Evolutionary conservation across 2,113 vertebrate genomes (phyloP).

Genomic region (Tachycineta bicolor): DNA sequence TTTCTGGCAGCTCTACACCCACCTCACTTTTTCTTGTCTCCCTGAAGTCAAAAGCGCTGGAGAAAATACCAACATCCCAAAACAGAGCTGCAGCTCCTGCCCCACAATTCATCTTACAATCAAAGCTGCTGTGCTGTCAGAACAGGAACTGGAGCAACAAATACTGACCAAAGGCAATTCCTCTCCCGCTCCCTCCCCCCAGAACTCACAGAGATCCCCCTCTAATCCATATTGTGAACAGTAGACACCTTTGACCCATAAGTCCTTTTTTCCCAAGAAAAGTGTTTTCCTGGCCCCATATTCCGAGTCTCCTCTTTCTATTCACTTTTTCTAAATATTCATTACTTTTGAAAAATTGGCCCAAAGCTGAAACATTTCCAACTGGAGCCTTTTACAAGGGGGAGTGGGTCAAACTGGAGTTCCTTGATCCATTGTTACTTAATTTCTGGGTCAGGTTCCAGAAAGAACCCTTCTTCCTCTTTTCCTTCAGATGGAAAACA

Average conservation of each 20-base stretch:
- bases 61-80: slow-evolving; percentile 9
- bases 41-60: not conserved
- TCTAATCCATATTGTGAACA: slow-evolving; percentile 17
- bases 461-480: slow-evolving; percentile 66
- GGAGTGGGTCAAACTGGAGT: slow-evolving; percentile 60
- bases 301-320: not conserved
- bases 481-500: slow-evolving; percentile 35
- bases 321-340: not conserved
- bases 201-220: not conserved
- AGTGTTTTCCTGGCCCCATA: slow-evolving; percentile 20
- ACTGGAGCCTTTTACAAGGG: not conserved
- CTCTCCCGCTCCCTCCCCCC: not conserved
- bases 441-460: slow-evolving; percentile 69
- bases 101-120: slow-evolving; percentile 58
- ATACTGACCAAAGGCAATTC: slow-evolving; percentile 1
- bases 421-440: slow-evolving; percentile 65
- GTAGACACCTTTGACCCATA: slow-evolving; percentile 4
- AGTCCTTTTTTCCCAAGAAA: not conserved
- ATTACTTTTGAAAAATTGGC: slow-evolving; percentile 15
- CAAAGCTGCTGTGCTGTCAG: slow-evolving; percentile 55
- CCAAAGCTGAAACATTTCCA: slow-evolving; percentile 48
- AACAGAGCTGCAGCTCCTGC: not conserved
- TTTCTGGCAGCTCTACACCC: slow-evolving; percentile 41
- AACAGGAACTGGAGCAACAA: slow-evolving; percentile 53
- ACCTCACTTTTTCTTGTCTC: slow-evolving; percentile 14